phyloP scores from a whole-genome alignment of 1,140 invertebrate species.

The Drosophila kepulauana region DNA sequence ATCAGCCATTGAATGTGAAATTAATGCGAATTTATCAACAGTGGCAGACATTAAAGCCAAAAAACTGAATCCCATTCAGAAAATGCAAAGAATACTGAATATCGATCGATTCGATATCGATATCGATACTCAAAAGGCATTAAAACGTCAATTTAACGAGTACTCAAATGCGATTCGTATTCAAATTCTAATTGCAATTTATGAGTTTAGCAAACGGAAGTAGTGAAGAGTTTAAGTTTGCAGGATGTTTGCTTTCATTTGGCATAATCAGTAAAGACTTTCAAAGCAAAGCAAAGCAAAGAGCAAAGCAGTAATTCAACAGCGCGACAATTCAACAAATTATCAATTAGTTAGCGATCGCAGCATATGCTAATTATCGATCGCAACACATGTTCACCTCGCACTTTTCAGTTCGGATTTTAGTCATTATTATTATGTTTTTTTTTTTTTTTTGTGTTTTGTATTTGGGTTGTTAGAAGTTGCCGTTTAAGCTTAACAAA shows the following conservation, averaged over 20 bases:
- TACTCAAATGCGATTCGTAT: background rate
- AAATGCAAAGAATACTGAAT: background rate
- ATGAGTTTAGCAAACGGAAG: constrained; percentile 1
- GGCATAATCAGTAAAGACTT: background rate
- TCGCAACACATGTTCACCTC: constrained; percentile 73
- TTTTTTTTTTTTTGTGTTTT: no score
- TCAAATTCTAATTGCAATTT: constrained; percentile 28
- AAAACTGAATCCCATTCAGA: constrained; percentile 20
- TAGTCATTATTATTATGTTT: constrained; percentile 9
- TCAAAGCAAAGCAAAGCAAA: background rate
- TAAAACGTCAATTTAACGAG: constrained; percentile 1
- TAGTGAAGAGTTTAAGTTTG: no score
- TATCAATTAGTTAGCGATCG: constrained; percentile 43
- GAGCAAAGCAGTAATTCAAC: background rate
- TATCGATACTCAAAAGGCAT: background rate
- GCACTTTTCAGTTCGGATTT: constrained; percentile 65
- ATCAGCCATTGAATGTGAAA: constrained; percentile 32
- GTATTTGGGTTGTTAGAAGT: constrained; percentile 14
- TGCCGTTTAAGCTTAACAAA: constrained; percentile 41
- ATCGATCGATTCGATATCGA: background rate
- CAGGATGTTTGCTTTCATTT: no score
- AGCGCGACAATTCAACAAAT: constrained; percentile 27
- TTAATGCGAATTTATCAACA: constrained; percentile 47
- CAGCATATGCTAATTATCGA: constrained; percentile 42
- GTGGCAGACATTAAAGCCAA: constrained; percentile 55